phyloP scores from a whole-genome alignment of 2,888 invertebrate genomes.

The Geophilus truncorum region DNA sequence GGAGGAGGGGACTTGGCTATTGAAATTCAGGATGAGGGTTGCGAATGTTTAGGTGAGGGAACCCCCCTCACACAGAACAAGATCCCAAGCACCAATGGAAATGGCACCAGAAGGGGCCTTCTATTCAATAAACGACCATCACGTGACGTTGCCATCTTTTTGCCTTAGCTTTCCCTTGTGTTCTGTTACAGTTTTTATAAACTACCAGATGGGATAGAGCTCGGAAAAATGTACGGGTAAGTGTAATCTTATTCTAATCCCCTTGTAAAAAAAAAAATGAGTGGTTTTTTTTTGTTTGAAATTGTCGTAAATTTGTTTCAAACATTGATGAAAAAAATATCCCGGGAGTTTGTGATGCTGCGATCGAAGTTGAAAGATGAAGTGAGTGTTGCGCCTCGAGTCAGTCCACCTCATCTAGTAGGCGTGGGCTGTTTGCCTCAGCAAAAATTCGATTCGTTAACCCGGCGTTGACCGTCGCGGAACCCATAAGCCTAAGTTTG shows the following conservation, averaged over 20 bases:
- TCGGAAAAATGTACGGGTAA: background rate
- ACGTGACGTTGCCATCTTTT: conserved; percentile 33
- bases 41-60: conserved; percentile 21
- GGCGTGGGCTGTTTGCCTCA: conserved; percentile 2
- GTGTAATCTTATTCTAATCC: conserved; percentile 8
- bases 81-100: conserved; percentile 32
- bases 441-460: conserved; percentile 22
- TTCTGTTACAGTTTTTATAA: conserved; percentile 25
- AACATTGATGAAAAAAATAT: background rate
- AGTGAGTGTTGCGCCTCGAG: background rate
- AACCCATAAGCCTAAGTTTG: conserved; percentile 29
- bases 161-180: conserved; percentile 31
- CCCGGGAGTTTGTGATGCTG: background rate
- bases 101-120: conserved; percentile 34
- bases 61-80: conserved; percentile 8
- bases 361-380: background rate
- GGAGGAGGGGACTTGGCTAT: conserved; percentile 12
- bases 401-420: background rate
- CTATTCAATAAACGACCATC: conserved; percentile 34
- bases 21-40: conserved; percentile 27
- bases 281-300: background rate
- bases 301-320: background rate
- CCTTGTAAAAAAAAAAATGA: background rate
- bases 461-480: conserved; percentile 28
- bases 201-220: conserved; percentile 13